phyloP scores from a whole-genome alignment of 1,140 invertebrate species.

The Drosophila lini region DNA sequence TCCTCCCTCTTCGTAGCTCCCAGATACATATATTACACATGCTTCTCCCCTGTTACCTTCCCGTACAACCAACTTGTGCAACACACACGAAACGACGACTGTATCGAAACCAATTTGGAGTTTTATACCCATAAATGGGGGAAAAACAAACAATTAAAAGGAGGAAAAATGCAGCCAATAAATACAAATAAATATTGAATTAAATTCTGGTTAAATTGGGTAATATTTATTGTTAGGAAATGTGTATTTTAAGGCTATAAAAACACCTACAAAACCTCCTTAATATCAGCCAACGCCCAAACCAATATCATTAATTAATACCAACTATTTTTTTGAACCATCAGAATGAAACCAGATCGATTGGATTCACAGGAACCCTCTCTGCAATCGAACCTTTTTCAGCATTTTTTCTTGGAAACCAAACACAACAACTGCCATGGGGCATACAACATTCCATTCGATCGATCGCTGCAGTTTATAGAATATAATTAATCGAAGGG shows the following conservation, averaged over 20 bases:
- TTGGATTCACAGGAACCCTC: constrained; percentile 3
- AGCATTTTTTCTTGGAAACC: constrained; percentile 15
- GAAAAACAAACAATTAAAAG: constrained; percentile 9
- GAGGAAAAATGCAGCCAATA: not conserved
- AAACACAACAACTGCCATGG: constrained; percentile 5
- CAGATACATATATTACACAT: not conserved
- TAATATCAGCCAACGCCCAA: not conserved
- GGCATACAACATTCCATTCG: constrained; percentile 13
- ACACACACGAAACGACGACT: not conserved
- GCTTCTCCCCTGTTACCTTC: not conserved
- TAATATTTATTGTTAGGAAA: too few species aligned
- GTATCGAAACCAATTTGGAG: constrained; percentile 15
- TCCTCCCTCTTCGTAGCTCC: not conserved
- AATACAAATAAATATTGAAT: constrained; percentile 1
- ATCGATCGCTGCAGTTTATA: constrained; percentile 39
- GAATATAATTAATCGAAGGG: constrained; percentile 37
- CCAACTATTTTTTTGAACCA: not conserved
- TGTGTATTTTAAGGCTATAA: too few species aligned
- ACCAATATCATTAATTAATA: not conserved
- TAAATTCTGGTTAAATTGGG: not conserved
- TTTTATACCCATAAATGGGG: constrained; percentile 13
- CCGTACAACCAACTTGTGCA: constrained; percentile 1
- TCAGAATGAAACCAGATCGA: constrained; percentile 4
- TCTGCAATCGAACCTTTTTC: constrained; percentile 8
- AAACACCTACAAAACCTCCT: too few species aligned